phyloP scores from a whole-genome alignment of 2,888 invertebrate genomes.

The Hoplodrina ambigua region DNA sequence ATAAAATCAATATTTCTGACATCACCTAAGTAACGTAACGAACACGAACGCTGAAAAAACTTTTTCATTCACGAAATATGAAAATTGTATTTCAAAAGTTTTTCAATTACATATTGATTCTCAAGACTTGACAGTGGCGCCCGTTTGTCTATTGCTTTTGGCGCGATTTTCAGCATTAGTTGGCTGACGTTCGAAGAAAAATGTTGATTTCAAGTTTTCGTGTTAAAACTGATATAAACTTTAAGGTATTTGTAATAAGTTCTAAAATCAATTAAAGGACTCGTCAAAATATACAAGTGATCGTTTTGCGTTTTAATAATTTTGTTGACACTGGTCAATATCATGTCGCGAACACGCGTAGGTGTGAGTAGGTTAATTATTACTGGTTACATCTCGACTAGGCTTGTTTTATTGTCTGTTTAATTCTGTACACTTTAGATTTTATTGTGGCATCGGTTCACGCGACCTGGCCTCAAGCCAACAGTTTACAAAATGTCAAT shows the following conservation, averaged over 20 bases:
- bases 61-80: slow-evolving; percentile 41
- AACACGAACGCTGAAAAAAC: slow-evolving; percentile 25
- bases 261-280: not conserved
- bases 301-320: slow-evolving; percentile 5
- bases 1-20: slow-evolving; percentile 23
- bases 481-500: slow-evolving; percentile 86
- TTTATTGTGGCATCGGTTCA: slow-evolving; percentile 83
- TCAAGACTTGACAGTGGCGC: slow-evolving; percentile 29
- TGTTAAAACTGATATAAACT: slow-evolving; percentile 14
- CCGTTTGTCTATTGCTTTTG: slow-evolving; percentile 49
- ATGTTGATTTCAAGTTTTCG: slow-evolving; percentile 40
- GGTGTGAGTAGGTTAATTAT: slow-evolving; percentile 57
- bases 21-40: slow-evolving; percentile 5
- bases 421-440: slow-evolving; percentile 81
- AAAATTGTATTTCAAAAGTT: slow-evolving; percentile 40
- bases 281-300: slow-evolving; percentile 3
- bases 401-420: slow-evolving; percentile 77
- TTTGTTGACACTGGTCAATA: slow-evolving; percentile 22
- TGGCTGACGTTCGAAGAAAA: slow-evolving; percentile 28
- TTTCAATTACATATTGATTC: slow-evolving; percentile 43
- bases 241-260: not conserved
- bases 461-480: slow-evolving; percentile 81
- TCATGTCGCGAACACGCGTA: slow-evolving; percentile 36
- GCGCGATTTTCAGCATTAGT: slow-evolving; percentile 40
- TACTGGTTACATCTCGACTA: slow-evolving; percentile 76